These are phyloP conservation scores for Caranx melampygus DNA, from an alignment of 2,113 vertebrate genomes.

Conservation along the genomic window DNA sequence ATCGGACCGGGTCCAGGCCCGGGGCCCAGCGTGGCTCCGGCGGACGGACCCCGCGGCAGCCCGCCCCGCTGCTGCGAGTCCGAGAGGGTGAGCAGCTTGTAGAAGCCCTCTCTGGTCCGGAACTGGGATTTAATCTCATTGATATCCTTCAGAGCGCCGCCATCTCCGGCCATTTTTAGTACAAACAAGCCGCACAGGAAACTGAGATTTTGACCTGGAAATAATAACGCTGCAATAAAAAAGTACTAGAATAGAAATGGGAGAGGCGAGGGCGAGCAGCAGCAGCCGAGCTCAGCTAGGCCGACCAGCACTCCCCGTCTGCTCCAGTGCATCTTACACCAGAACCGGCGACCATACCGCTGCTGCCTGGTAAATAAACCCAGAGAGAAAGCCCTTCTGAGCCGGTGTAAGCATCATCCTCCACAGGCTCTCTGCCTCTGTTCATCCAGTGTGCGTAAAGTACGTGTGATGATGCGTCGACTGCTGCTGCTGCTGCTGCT, in stretches of 20 bases:
- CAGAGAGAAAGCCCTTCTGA: constrained; percentile 50
- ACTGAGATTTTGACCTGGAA: constrained; percentile 82
- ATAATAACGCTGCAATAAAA: constrained; percentile 59
- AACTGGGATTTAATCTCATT: constrained; percentile 95
- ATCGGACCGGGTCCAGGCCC: constrained; percentile 79
- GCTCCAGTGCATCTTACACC: constrained; percentile 60
- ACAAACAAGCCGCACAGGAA: constrained; percentile 85
- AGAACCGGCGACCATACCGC: constrained; percentile 21
- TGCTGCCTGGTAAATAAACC: constrained; percentile 21
- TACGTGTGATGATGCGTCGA: constrained; percentile 49
- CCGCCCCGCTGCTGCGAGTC: constrained; percentile 88
- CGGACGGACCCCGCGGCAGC: constrained; percentile 83
- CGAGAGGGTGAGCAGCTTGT: constrained; percentile 91
- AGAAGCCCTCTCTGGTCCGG: constrained; percentile 92
- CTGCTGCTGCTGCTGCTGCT: constrained; percentile 23
- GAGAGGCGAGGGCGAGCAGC: constrained; percentile 45
- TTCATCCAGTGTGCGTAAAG: constrained; percentile 57
- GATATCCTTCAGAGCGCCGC: constrained; percentile 89
- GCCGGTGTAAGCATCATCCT: constrained; percentile 61
- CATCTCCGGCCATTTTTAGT: constrained; percentile 89
- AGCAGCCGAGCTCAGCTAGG: constrained; percentile 69
- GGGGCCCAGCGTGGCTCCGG: constrained; percentile 82
- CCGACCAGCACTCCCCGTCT: constrained; percentile 55
- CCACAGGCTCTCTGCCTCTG: constrained; percentile 48
- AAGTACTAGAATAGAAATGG: constrained; percentile 59